phyloP scores from a whole-genome alignment of 2,888 invertebrate genomes.

The Pseudeuparius sepicola region DNA sequence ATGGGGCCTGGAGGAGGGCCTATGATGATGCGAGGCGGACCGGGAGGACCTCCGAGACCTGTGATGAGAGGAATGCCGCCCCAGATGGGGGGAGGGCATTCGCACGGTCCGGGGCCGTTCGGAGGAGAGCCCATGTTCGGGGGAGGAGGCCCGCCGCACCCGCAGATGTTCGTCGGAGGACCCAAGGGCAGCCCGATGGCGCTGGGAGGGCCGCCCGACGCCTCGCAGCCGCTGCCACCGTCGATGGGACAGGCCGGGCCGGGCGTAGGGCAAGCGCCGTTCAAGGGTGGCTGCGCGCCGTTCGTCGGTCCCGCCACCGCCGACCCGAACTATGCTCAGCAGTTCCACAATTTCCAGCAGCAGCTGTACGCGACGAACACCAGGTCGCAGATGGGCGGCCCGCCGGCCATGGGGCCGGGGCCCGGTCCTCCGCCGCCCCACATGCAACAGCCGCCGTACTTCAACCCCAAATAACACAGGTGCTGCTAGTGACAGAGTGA shows the following conservation, averaged over 20 bases:
- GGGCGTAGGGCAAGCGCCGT: constrained; percentile 55
- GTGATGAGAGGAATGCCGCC: constrained; percentile 31
- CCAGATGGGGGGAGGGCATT: constrained; percentile 25
- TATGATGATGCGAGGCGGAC: constrained; percentile 36
- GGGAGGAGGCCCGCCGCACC: constrained; percentile 28
- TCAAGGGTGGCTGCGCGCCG: constrained; percentile 67
- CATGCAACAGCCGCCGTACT: constrained; percentile 41
- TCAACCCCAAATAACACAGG: constrained; percentile 40
- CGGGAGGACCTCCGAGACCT: constrained; percentile 33
- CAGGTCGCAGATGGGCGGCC: constrained; percentile 47
- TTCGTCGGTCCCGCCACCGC: constrained; percentile 78
- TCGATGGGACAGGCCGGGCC: constrained; percentile 72
- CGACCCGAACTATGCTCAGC: constrained; percentile 88
- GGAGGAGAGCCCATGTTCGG: constrained; percentile 31
- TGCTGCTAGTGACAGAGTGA: constrained; percentile 25
- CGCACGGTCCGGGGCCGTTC: constrained; percentile 25
- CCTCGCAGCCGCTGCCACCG: constrained; percentile 66
- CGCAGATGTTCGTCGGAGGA: constrained; percentile 50
- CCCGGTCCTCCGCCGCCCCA: constrained; percentile 35
- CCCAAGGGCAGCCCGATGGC: constrained; percentile 50
- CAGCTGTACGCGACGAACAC: constrained; percentile 85
- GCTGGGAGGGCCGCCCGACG: constrained; percentile 47
- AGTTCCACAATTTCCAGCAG: constrained; percentile 93
- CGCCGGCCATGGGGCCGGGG: constrained; percentile 41
- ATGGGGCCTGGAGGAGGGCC: constrained; percentile 37